Evolutionary conservation across 2,888 invertebrate genomes (phyloP), one percentile per base, ranked within the genome.

Genomic region (Lomographa bimaculata): DNA sequence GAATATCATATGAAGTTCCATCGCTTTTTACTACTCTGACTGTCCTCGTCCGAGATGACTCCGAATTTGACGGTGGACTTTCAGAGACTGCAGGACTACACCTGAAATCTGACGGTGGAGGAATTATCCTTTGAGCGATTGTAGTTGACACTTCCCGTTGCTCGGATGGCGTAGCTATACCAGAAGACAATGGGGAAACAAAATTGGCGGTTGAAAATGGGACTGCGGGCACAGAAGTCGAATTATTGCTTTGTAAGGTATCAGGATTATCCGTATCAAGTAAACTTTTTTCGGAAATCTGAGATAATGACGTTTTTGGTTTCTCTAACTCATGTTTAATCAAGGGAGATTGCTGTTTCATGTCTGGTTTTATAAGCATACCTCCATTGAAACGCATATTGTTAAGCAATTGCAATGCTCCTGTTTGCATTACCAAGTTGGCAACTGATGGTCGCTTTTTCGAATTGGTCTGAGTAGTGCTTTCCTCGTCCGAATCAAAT

Each of bases 401-500:
- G 48, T 89, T 90, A 21, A 91, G 73, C 39, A 91, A 62, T 51
- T 90, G 89, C 50, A 90, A 55, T 33, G 85, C 82, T 54, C 93
- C 93, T 1, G 93, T 91, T 66, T 94, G 94, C 58, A 92, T 92
- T 0, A 94, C 91, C 46, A 94, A 86, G 24, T 93, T 94, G 0
- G 92, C 93, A 4, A 94, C 87, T 0, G 93, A 93, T 0, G 93
- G 91, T 24, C 93, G 84, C 64, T 93, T 93, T 48, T 91, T 91
- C 0, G 86, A 61, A 37, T 90, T 90, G 0, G 89, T 80, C 47
- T 91, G 92, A 0, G 91, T 90, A 0, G 93, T 93, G 47, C 95
- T 94, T 64, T 98, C 98, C 47, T 98, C 97, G 69, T 98, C 98
- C 0, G 98, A 98, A 62, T 98, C 98, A 71, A 98, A 98, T 0